Percentiles rank a stretch among this genome's conserved stretches.
These are phyloP conservation scores for Deroptyus accipitrinus DNA, from an alignment of 2,113 vertebrate genomes.

Conservation along the genomic window DNA sequence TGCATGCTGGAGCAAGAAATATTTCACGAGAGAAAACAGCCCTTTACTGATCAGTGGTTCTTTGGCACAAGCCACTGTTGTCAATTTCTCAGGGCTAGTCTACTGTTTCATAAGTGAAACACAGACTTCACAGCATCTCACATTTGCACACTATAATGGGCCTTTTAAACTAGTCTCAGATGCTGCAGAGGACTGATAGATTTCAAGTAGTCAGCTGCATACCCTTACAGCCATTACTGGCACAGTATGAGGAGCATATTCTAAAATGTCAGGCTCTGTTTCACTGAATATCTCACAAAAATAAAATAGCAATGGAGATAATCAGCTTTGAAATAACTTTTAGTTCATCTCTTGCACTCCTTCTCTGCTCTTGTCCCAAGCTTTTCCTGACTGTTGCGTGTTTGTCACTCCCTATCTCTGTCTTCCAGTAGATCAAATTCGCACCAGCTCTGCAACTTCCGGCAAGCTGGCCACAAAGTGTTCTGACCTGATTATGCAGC, in stretches of 20 bases:
- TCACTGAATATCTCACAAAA: neutral
- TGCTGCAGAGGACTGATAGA: neutral
- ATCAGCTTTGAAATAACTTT: conserved; percentile 21
- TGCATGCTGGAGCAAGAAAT: neutral
- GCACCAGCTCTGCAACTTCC: neutral
- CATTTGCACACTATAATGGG: neutral
- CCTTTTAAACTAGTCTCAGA: neutral
- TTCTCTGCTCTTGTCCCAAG: neutral
- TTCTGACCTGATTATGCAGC: neutral
- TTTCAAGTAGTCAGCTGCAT: conserved; percentile 19
- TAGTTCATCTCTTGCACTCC: neutral
- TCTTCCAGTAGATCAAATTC: neutral
- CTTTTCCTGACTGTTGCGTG: neutral
- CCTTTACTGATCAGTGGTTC: neutral
- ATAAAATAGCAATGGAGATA: conserved; percentile 3
- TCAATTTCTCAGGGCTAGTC: neutral
- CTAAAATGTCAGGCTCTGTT: neutral
- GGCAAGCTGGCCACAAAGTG: neutral
- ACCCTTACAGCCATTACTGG: conserved; percentile 10
- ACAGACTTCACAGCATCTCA: neutral
- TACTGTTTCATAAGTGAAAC: neutral
- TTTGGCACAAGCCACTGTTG: neutral
- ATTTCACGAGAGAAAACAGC: neutral
- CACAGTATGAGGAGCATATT: neutral
- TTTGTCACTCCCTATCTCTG: neutral